These are phyloP conservation scores for Coptodon rendalli DNA, from an alignment of 2,113 vertebrate genomes.

Conservation along the genomic window DNA sequence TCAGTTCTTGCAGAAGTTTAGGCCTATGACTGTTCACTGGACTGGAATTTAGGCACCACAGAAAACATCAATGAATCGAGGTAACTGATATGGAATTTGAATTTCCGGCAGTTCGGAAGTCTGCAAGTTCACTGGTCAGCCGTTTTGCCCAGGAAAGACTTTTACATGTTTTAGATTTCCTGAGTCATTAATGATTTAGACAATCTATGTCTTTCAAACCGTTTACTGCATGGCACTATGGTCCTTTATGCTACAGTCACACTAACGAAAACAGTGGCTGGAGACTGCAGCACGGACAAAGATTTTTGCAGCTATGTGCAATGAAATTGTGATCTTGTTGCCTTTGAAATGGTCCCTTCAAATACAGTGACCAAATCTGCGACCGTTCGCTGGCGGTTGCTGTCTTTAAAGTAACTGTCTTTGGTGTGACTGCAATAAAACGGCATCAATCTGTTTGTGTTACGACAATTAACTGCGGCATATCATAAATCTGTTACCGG, in stretches of 20 bases:
- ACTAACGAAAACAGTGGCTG: neutral
- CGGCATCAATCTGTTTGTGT: neutral
- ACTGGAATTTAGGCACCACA: neutral
- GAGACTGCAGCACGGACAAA: neutral
- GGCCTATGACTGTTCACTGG: neutral
- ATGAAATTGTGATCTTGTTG: neutral
- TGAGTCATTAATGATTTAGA: neutral
- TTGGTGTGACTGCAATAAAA: neutral
- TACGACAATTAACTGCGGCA: neutral
- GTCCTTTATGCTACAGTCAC: neutral
- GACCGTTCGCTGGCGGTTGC: neutral
- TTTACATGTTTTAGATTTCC: neutral
- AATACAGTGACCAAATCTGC: neutral
- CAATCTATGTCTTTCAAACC: neutral
- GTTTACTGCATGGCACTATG: neutral
- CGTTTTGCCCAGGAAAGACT: neutral
- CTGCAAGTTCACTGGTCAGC: neutral
- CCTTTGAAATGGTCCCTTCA: neutral
- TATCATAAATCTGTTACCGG: neutral
- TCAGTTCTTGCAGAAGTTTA: neutral
- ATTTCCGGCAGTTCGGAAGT: neutral
- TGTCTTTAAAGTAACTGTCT: neutral
- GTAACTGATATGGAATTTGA: neutral
- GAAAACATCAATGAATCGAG: neutral
- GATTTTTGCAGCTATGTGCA: neutral